Evolutionary conservation across 2,888 invertebrate genomes (phyloP).

Genomic region (Protonemura montana): DNA sequence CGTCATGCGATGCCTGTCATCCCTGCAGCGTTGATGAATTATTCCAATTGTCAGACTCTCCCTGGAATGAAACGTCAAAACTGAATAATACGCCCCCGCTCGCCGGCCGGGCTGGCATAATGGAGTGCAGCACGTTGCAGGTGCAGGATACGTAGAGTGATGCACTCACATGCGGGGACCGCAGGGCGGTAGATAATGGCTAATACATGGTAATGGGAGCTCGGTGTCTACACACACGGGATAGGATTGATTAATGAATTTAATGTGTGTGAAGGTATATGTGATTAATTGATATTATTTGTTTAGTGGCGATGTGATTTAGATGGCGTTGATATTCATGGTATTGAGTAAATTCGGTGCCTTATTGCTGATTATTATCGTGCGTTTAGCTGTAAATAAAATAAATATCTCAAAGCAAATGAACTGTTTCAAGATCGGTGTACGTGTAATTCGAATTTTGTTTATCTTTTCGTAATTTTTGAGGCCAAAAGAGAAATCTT

Average conservation of each 20-base stretch:
- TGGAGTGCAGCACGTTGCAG: not conserved
- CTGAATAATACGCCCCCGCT: not conserved
- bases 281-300: not conserved
- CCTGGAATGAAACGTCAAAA: not conserved
- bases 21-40: not conserved
- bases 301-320: not conserved
- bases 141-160: not conserved
- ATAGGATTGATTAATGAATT: not conserved
- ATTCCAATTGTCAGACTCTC: constrained; percentile 3
- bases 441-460: too few species aligned
- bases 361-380: not conserved
- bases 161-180: not conserved
- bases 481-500: too few species aligned
- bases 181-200: not conserved
- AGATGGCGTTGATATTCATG: not conserved
- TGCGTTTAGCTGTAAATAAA: not conserved
- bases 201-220: not conserved
- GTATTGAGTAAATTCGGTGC: not conserved
- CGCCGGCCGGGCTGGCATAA: not conserved
- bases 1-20: not conserved
- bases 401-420: too few species aligned
- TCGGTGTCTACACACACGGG: not conserved
- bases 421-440: too few species aligned
- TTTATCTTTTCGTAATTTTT: too few species aligned
- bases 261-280: not conserved